Percentiles rank a stretch among this genome's conserved stretches.
Evolutionary conservation across 2,113 vertebrate species (phyloP).

Genomic region (Solenodon paradoxus): DNA sequence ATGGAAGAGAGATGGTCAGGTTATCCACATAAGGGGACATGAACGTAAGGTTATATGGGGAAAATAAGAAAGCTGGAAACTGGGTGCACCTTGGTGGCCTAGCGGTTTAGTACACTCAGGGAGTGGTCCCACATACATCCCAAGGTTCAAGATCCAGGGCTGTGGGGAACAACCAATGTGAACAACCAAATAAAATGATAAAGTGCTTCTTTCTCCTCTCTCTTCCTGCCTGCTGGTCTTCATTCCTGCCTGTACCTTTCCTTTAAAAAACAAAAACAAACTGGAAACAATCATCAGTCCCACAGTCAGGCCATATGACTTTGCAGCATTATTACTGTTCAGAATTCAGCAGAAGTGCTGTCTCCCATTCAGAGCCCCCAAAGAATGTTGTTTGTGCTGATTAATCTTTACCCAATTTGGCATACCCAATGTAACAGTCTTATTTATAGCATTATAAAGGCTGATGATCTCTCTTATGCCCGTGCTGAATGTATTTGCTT

Average conservation of each 20-base stretch:
- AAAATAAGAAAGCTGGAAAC: too few relatives aligned
- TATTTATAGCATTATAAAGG: not conserved
- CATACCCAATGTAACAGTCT: not conserved
- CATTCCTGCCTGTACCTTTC: too few relatives aligned
- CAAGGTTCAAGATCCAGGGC: too few relatives aligned
- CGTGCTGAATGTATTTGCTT: not conserved
- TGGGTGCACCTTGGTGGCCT: too few relatives aligned
- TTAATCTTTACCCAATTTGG: conserved; percentile 5
- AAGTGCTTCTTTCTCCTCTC: too few relatives aligned
- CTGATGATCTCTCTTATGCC: not conserved
- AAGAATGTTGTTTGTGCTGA: not conserved
- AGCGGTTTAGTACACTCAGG: too few relatives aligned
- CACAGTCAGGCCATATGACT: not conserved
- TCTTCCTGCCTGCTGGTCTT: too few relatives aligned
- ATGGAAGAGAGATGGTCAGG: not conserved
- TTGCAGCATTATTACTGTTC: not conserved
- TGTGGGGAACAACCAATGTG: too few relatives aligned
- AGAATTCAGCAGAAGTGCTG: not conserved
- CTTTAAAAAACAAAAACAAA: too few relatives aligned
- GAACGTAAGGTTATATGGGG: not conserved
- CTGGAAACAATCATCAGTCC: not conserved
- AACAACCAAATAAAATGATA: too few relatives aligned
- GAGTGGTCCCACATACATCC: too few relatives aligned
- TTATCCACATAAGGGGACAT: not conserved
- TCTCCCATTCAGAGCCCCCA: not conserved